Base-by-base conservation (phyloP, 2,888 invertebrate species). In the Dryadula phaetusa region DNA sequence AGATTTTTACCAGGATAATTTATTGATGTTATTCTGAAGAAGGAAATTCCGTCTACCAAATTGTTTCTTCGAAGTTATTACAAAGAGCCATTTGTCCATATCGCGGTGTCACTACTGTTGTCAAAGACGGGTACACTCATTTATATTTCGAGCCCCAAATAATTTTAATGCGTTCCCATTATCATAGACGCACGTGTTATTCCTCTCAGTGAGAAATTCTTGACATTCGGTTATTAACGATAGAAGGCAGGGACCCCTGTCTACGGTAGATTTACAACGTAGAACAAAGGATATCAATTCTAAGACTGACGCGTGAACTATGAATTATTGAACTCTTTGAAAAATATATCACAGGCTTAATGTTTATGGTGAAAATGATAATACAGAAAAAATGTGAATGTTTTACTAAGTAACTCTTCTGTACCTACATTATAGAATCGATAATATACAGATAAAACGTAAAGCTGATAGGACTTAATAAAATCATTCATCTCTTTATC, bases 231-330 rank as follows among this genome's bases (percentile, higher is more conserved):
- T 85, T 84, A 87, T 86, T 85, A 87, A 84, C 83, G 85, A 83
- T 80, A 79, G 74, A 73, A 76, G 79, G 74, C 75, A 61, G 64
- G 40, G 83, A 83, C 85, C 86, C 87, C 83, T 78, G 79, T 81
- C 79, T 77, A 74, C 79, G 78, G 75, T 81, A 88, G 87, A 90
- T 89, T 92, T 90, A 90, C 85, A 82, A 77, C 81, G 66, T 75
- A 78, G 86, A 87, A 90, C 92, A 91, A 91, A 90, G 86, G 82
- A 88, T 85, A 91, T 90, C 84, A 87, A 88, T 91, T 89, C 80
- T 78, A 77, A 76, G 72, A 77, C 78, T 83, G 90, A 87, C 90
- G 86, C 83, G 85, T 85, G 86, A 87, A 86, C 87, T 87, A 83
- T 86, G 85, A 77, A 76, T 72, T 76, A 75, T 74, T 71, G 64